A percentile compares a stretch with the other conserved stretches of the same genome.
phyloP scores from a whole-genome alignment of 2,888 invertebrate genomes.

The Brachylomia viminalis region DNA sequence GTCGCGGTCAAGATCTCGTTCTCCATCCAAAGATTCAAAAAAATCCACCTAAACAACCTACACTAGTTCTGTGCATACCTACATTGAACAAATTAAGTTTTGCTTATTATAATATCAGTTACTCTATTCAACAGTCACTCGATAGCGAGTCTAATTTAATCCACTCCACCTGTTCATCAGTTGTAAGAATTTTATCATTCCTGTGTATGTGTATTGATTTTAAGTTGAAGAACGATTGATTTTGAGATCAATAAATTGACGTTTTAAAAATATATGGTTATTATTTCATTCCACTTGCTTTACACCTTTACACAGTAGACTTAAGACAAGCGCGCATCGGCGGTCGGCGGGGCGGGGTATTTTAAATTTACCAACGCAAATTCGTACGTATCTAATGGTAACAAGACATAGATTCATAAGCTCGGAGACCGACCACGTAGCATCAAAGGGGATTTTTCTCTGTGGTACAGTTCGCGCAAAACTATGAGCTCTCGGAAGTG shows the following conservation, averaged over 20 bases:
- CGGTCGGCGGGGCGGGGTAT: not conserved
- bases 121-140: constrained; percentile 56
- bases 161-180: constrained; percentile 66
- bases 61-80: constrained; percentile 53
- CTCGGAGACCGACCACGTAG: no score
- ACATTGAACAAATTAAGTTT: constrained; percentile 66
- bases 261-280: constrained; percentile 58
- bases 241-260: constrained; percentile 82
- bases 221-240: constrained; percentile 80
- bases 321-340: not conserved
- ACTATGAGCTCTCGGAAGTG: no score
- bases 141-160: constrained; percentile 55
- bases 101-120: constrained; percentile 50
- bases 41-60: constrained; percentile 82
- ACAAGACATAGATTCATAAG: no score
- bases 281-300: constrained; percentile 18
- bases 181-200: constrained; percentile 80
- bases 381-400: not conserved
- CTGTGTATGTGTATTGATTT: constrained; percentile 76
- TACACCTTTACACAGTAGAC: not conserved
- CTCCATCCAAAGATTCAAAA: constrained; percentile 88
- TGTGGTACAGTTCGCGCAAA: no score
- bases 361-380: not conserved
- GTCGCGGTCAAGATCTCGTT: constrained; percentile 88
- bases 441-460: no score